Conservation (phyloP, 1,140 invertebrate genomes). For the Papilio aristodemus region DNA sequence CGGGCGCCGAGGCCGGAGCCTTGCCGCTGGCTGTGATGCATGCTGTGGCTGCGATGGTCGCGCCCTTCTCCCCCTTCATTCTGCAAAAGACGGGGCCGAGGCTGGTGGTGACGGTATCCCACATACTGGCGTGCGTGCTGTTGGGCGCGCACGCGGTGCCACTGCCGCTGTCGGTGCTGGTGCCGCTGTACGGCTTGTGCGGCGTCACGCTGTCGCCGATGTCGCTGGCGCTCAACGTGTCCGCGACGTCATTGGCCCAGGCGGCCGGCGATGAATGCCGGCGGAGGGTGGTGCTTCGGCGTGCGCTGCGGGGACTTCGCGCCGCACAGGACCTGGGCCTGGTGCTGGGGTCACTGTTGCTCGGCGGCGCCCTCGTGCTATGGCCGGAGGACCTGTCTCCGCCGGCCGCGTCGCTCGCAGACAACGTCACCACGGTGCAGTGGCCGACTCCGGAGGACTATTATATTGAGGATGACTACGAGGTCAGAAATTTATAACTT, state of each 20-base stretch:
- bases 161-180: conserved; percentile 66
- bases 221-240: conserved; percentile 80
- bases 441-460: conserved; percentile 65
- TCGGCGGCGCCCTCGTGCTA: conserved; percentile 63
- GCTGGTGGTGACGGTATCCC: conserved; percentile 53
- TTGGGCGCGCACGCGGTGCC: conserved; percentile 60
- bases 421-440: conserved; percentile 51
- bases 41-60: conserved; percentile 82
- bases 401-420: conserved; percentile 41
- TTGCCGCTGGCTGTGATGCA: conserved; percentile 79
- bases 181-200: conserved; percentile 82
- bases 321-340: conserved; percentile 83
- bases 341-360: conserved; percentile 69
- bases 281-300: conserved; percentile 66
- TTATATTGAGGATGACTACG: conserved; percentile 67
- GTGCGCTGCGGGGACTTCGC: conserved; percentile 70
- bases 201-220: conserved; percentile 82
- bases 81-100: conserved; percentile 66
- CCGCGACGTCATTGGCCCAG: conserved; percentile 71
- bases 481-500: conserved; percentile 52
- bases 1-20: conserved; percentile 75
- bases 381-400: conserved; percentile 61
- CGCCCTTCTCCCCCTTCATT: conserved; percentile 83
- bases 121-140: conserved; percentile 56
- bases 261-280: conserved; percentile 69